phyloP scores from a whole-genome alignment of 2,113 vertebrate species.

The Meleagris gallopavo region DNA sequence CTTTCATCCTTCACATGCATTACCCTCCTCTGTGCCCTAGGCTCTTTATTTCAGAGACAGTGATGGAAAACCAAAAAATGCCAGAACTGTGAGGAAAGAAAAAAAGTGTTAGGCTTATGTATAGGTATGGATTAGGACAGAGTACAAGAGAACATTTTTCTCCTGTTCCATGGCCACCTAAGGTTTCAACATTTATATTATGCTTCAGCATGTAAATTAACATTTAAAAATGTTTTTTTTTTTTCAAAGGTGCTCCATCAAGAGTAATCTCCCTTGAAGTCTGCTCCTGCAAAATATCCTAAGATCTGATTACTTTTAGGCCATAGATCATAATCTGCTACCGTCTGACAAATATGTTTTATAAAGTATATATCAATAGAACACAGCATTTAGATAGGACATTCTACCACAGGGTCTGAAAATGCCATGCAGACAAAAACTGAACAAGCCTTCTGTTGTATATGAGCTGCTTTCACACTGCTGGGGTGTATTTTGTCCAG shows the following conservation, averaged over 20 bases:
- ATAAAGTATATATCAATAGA: background rate
- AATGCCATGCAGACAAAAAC: background rate
- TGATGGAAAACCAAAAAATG: background rate
- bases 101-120: background rate
- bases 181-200: slow-evolving; percentile 14
- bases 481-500: background rate
- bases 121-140: background rate
- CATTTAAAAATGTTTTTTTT: slow-evolving; percentile 2
- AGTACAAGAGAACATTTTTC: slow-evolving; percentile 1
- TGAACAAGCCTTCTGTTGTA: background rate
- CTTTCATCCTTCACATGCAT: background rate
- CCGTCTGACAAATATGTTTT: background rate
- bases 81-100: background rate
- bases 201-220: slow-evolving; percentile 4
- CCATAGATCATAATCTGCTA: slow-evolving; percentile 12
- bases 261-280: slow-evolving; percentile 8
- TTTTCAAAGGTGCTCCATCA: slow-evolving; percentile 19
- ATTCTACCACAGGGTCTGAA: background rate
- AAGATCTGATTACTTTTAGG: background rate
- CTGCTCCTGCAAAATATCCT: background rate
- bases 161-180: background rate
- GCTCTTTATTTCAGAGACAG: background rate
- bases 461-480: background rate
- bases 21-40: background rate
- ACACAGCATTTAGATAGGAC: background rate